Conservation (phyloP, 2,113 vertebrate genomes). For the Rhadina sibilatrix region DNA sequence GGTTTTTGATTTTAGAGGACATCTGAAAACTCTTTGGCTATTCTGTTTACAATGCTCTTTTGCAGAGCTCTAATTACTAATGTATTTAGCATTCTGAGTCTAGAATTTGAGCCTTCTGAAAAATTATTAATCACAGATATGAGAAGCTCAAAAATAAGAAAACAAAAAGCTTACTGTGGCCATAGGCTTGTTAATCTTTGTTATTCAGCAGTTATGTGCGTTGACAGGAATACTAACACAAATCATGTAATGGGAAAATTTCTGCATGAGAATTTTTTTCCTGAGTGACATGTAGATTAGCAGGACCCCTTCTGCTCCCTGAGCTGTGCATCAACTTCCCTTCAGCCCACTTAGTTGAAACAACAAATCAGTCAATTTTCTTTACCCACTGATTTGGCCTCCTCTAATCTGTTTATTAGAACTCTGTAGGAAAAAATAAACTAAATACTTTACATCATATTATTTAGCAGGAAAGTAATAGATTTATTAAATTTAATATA, state of each 20-base stretch:
- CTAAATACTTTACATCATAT: neutral
- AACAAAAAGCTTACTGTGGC: neutral
- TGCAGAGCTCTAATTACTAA: conserved; percentile 11
- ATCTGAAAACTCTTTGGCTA: neutral
- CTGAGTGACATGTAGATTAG: neutral
- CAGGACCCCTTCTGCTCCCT: neutral
- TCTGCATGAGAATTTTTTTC: neutral
- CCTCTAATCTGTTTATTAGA: neutral
- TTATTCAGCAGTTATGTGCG: neutral
- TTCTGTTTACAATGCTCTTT: neutral
- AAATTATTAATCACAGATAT: conserved; percentile 13
- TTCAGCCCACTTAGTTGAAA: neutral
- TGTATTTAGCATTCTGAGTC: neutral
- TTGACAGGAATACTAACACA: neutral
- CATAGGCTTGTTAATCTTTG: neutral
- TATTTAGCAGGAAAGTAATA: neutral
- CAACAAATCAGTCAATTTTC: neutral
- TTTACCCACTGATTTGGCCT: neutral
- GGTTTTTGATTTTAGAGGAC: neutral
- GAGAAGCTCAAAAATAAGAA: conserved; percentile 14
- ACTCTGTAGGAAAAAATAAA: neutral
- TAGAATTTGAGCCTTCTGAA: neutral
- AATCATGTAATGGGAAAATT: neutral
- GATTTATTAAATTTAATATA: neutral
- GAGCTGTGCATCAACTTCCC: neutral